These are phyloP conservation scores for Agonopterix arenella DNA, from an alignment of 2,888 invertebrate genomes.

Conservation along the genomic window DNA sequence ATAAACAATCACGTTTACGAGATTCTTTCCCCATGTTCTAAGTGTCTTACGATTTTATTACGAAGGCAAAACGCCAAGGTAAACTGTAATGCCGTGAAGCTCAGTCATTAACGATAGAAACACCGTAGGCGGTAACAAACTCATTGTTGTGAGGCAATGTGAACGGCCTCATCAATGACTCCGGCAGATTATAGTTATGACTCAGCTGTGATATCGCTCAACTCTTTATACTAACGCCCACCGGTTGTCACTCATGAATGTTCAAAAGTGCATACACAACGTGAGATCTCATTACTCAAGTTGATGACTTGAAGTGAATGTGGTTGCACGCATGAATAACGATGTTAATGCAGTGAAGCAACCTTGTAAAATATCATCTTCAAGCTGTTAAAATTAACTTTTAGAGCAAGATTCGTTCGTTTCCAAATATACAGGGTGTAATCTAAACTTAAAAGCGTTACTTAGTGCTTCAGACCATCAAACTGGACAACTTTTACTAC, in stretches of 20 bases:
- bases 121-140: slow-evolving; percentile 18
- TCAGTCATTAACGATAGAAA: slow-evolving; percentile 12
- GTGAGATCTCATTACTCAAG: background rate
- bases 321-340: no score
- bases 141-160: slow-evolving; percentile 25
- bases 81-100: background rate
- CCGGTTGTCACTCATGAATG: slow-evolving; percentile 17
- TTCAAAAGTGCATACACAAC: background rate
- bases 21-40: slow-evolving; percentile 1
- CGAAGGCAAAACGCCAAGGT: background rate
- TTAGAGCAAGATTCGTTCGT: no score
- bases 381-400: no score
- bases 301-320: no score
- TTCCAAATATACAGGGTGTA: no score
- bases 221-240: slow-evolving; percentile 24
- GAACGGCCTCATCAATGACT: slow-evolving; percentile 28
- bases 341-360: no score
- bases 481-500: no score
- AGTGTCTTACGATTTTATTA: background rate
- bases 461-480: no score
- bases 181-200: slow-evolving; percentile 15
- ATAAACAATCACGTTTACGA: background rate
- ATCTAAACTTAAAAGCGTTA: no score
- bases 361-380: no score
- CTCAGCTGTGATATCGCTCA: slow-evolving; percentile 19